Evolutionary conservation across 2,113 vertebrate genomes (phyloP), one percentile per base, ranked within the genome.

Genomic region (Morone saxatilis): DNA sequence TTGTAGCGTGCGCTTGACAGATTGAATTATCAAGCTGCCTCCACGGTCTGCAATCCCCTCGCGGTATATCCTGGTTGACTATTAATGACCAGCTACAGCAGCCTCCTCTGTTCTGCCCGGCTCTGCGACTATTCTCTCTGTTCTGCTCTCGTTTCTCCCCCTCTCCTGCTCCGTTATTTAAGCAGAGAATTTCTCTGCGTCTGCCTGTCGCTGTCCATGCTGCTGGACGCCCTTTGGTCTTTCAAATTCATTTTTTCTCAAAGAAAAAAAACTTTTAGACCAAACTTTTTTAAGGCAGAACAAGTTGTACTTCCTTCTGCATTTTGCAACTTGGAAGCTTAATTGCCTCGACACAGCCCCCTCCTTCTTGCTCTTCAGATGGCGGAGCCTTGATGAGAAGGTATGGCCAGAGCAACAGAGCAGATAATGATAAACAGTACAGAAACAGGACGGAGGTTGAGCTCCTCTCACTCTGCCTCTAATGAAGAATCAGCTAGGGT

Each of bases 11-110:
- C 60, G 85, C 91, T 88, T 93, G 93, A 93, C 92, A 94, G 92
- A 94, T 94, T 94, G 92, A 95, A 95, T 95, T 94, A 94, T 95
- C 94, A 94, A 94, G 83, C 89, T 91, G 90, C 86, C 86, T 88
- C 75, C 81, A 84, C 80, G 82, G 87, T 93, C 83, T 89, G 83
- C 84, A 78, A 90, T 93, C 82, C 92, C 93, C 92, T 77, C 4
- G 81, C 62, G 88, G 91, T 90, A 86, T 81, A 86, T 91, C 88
- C 91, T 91, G 89, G 84, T 94, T 91, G 94, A 93, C 92, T 94
- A 92, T 94, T 94, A 95, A 94, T 94, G 93, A 92, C 89, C 90
- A 76, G 80, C 88, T 87, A 67, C 83, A 82, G 88, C 82, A 78
- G 86, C 71, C 78, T 85, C 84, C 81, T 76, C 78, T 79, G 50